Evolutionary conservation across 2,113 vertebrate genomes (phyloP).

Genomic region (Girardinichthys multiradiatus): DNA sequence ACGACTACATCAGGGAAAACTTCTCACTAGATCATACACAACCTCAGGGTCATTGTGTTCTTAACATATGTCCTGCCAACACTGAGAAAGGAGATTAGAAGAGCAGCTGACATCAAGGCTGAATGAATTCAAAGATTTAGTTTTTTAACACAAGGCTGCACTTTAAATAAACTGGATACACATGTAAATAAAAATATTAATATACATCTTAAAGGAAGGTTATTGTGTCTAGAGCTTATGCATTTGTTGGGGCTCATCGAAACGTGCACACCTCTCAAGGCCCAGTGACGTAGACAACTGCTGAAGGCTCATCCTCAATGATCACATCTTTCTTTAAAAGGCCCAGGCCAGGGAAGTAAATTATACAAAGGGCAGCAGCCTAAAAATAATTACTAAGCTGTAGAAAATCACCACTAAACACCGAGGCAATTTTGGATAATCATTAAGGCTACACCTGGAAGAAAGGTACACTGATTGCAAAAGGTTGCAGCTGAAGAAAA

Average conservation of each 20-base stretch:
- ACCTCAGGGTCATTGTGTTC: slow-evolving; percentile 40
- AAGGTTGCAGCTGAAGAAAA: not conserved
- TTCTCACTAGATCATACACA: slow-evolving; percentile 28
- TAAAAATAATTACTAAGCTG: slow-evolving; percentile 70
- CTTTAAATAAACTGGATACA: slow-evolving; percentile 9
- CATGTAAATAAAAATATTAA: slow-evolving; percentile 6
- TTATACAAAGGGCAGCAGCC: slow-evolving; percentile 66
- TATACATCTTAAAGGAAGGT: slow-evolving; percentile 28
- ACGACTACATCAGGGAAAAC: slow-evolving; percentile 22
- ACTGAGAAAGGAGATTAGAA: slow-evolving; percentile 18
- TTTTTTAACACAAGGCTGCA: slow-evolving; percentile 5
- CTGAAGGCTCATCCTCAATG: slow-evolving; percentile 75
- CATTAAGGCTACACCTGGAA: slow-evolving; percentile 27
- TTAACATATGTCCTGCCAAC: slow-evolving; percentile 20
- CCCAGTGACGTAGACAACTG: slow-evolving; percentile 71
- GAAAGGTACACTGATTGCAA: slow-evolving; percentile 5
- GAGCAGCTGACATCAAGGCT: slow-evolving; percentile 26
- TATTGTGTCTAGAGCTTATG: slow-evolving; percentile 33
- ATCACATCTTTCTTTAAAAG: slow-evolving; percentile 68
- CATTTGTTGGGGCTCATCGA: slow-evolving; percentile 33
- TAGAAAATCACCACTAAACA: slow-evolving; percentile 41
- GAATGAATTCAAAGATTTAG: not conserved
- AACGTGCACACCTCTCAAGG: slow-evolving; percentile 64
- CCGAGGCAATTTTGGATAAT: slow-evolving; percentile 33
- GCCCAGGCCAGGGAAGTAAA: slow-evolving; percentile 49